Evolutionary conservation across 2,113 vertebrate genomes (phyloP).

Genomic region (Lamprologus speciosus): DNA sequence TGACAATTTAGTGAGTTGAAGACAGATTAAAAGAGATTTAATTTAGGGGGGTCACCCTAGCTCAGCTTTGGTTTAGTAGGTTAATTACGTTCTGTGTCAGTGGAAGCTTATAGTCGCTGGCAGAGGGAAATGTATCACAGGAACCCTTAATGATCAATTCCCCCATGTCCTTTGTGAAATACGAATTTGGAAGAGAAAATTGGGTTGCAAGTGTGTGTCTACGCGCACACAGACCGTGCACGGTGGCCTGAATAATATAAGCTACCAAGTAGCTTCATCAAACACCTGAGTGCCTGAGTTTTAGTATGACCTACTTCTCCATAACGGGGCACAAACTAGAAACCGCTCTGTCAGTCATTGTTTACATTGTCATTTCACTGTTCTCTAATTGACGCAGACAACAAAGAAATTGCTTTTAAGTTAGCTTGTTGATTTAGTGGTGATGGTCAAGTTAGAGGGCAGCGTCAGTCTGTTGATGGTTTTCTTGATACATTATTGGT

Average conservation of each 20-base stretch:
- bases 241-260: slow-evolving; percentile 46
- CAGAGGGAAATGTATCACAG: background rate
- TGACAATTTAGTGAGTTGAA: background rate
- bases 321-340: background rate
- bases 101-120: background rate
- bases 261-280: slow-evolving; percentile 19
- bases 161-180: slow-evolving; percentile 14
- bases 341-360: background rate
- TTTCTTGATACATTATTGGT: background rate
- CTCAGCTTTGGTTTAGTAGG: background rate
- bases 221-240: background rate
- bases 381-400: background rate
- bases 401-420: background rate
- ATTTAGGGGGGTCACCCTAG: background rate
- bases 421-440: background rate
- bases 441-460: background rate
- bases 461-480: background rate
- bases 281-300: slow-evolving; percentile 32
- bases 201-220: slow-evolving; percentile 24
- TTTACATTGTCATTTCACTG: background rate
- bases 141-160: slow-evolving; percentile 27
- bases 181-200: slow-evolving; percentile 29
- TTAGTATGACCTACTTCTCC: slow-evolving; percentile 36
- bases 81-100: background rate
- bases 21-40: background rate